A percentile compares a stretch with the other conserved stretches of the same genome.
Conservation (phyloP, 1,140 invertebrate genomes). For the Stenopsyche tienmushanensis region DNA sequence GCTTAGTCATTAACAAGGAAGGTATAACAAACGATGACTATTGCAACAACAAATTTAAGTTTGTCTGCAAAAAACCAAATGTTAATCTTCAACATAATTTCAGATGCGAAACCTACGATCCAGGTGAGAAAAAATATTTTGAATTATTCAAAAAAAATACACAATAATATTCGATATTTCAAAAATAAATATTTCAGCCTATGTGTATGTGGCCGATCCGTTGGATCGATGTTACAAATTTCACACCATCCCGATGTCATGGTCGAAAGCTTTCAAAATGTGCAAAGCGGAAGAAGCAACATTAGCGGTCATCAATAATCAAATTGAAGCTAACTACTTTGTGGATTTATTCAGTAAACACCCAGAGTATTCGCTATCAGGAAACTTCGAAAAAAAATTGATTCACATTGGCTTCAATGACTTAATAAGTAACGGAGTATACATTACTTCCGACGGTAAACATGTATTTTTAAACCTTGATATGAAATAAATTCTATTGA, state of each 20-base stretch:
- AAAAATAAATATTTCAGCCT: too few relatives aligned
- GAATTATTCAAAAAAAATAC: background rate
- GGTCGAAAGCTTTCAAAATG: slow-evolving; percentile 46
- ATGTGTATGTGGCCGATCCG: background rate
- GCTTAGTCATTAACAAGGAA: background rate
- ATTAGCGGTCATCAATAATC: slow-evolving; percentile 47
- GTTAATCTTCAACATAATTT: background rate
- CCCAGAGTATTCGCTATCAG: background rate
- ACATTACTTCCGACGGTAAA: slow-evolving; percentile 4
- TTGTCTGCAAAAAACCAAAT: background rate
- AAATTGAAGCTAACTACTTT: slow-evolving; percentile 44
- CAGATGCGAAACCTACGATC: background rate
- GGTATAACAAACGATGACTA: background rate
- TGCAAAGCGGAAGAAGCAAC: slow-evolving; percentile 47
- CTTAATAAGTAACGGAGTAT: background rate
- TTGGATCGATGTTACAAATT: slow-evolving; percentile 47
- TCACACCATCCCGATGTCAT: slow-evolving; percentile 45
- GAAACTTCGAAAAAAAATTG: slow-evolving; percentile 10
- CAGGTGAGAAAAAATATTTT: slow-evolving; percentile 5
- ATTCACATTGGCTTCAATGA: slow-evolving; percentile 20
- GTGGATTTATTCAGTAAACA: background rate
- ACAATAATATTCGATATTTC: too few relatives aligned
- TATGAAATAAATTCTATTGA: too few relatives aligned
- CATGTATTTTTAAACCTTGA: background rate
- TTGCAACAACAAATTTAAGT: background rate